phyloP scores from a whole-genome alignment of 92 coral and sea anemone species.

The Porites evermanni region DNA sequence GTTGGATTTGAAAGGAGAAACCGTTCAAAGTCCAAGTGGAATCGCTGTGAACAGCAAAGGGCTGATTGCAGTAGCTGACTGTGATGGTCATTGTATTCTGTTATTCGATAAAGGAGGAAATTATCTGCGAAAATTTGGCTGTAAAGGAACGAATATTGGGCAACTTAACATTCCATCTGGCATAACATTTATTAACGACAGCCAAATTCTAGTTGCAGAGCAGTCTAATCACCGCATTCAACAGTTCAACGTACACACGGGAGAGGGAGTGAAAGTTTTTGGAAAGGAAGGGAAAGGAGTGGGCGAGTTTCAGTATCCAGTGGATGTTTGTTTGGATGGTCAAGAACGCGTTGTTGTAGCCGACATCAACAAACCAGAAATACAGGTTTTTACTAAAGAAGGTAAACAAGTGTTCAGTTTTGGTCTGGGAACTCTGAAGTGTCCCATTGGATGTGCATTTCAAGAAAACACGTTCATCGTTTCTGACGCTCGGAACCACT shows the following conservation, averaged over 20 bases:
- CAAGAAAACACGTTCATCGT: not conserved
- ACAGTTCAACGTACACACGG: constrained; percentile 5
- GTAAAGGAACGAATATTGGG: not conserved
- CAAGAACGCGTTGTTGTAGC: constrained; percentile 19
- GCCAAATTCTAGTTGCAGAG: constrained; percentile 29
- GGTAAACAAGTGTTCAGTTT: not conserved
- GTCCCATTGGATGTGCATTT: not conserved
- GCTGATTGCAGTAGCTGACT: not conserved
- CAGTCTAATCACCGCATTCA: too few relatives aligned
- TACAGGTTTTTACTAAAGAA: constrained; percentile 22
- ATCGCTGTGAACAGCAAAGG: constrained; percentile 6
- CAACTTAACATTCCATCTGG: not conserved
- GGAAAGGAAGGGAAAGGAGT: constrained; percentile 10
- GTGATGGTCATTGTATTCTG: not conserved
- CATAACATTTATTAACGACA: not conserved
- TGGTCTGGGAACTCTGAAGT: not conserved
- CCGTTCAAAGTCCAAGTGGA: not conserved
- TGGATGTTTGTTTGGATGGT: constrained; percentile 6
- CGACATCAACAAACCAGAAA: not conserved
- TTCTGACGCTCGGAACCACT: not conserved
- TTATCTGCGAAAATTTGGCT: not conserved
- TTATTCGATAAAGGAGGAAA: not conserved
- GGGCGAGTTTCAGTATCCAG: constrained; percentile 3
- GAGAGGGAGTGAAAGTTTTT: constrained; percentile 11
- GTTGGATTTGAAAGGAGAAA: not conserved